These are phyloP conservation scores for Sinella curviseta DNA, from an alignment of 1,140 invertebrate genomes.

Conservation along the genomic window DNA sequence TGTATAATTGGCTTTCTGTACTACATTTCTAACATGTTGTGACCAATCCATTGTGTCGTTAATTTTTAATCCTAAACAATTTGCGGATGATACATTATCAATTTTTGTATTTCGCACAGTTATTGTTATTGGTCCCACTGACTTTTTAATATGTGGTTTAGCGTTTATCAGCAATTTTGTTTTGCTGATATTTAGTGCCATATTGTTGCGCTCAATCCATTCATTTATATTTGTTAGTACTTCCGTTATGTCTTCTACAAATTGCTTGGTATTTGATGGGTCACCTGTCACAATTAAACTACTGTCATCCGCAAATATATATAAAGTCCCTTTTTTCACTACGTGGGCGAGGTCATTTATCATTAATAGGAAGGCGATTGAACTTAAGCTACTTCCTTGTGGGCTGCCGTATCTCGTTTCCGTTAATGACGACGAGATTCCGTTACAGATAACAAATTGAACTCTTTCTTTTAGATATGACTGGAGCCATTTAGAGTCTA, in stretches of 20 bases:
- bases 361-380: neutral
- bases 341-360: neutral
- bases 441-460: neutral
- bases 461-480: neutral
- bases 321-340: neutral
- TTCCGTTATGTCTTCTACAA: neutral
- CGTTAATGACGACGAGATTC: neutral
- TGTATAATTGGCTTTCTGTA: neutral
- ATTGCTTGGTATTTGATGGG: neutral
- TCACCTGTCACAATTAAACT: neutral
- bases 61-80: neutral
- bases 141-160: neutral
- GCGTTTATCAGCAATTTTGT: neutral
- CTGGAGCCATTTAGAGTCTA: neutral
- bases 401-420: neutral
- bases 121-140: neutral
- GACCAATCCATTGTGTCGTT: neutral
- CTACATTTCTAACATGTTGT: neutral
- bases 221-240: neutral
- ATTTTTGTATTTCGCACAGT: neutral
- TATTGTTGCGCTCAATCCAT: neutral
- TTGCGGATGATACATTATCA: neutral
- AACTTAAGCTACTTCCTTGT: neutral
- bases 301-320: conserved; percentile 9
- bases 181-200: neutral